These are phyloP conservation scores for Myxocyprinus asiaticus DNA, from an alignment of 2,113 vertebrate genomes.

Conservation along the genomic window DNA sequence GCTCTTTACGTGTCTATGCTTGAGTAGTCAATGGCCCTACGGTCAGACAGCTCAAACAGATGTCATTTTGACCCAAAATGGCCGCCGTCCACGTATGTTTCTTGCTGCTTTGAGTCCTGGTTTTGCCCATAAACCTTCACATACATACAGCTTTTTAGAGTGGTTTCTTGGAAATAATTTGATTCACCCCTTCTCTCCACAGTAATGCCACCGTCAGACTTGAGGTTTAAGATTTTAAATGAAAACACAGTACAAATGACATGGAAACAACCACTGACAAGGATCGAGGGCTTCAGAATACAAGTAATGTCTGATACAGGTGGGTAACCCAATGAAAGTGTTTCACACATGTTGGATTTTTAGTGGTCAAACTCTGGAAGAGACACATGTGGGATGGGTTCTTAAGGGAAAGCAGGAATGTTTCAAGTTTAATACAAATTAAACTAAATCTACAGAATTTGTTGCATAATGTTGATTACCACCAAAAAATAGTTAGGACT, in stretches of 20 bases:
- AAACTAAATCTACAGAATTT: no score
- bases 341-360: no score
- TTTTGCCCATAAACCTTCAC: conserved; percentile 69
- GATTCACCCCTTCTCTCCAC: conserved; percentile 67
- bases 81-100: conserved; percentile 71
- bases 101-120: conserved; percentile 65
- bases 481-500: no score
- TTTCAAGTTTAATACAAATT: no score
- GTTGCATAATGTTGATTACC: no score
- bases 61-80: conserved; percentile 87
- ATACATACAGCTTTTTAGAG: conserved; percentile 31
- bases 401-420: no score
- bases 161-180: conserved; percentile 57
- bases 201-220: conserved; percentile 90
- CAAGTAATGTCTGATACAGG: conserved; percentile 85
- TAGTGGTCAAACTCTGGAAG: no score
- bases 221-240: conserved; percentile 97
- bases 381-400: no score
- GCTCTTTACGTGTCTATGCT: conserved; percentile 77
- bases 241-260: conserved; percentile 92
- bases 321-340: conserved; percentile 65
- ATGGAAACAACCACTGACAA: conserved; percentile 82
- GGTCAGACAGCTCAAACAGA: conserved; percentile 78
- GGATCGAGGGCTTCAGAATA: conserved; percentile 89
- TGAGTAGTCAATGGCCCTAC: conserved; percentile 75